These are phyloP conservation scores for Murina feae DNA, from an alignment of 2,113 vertebrate species.

Conservation along the genomic window DNA sequence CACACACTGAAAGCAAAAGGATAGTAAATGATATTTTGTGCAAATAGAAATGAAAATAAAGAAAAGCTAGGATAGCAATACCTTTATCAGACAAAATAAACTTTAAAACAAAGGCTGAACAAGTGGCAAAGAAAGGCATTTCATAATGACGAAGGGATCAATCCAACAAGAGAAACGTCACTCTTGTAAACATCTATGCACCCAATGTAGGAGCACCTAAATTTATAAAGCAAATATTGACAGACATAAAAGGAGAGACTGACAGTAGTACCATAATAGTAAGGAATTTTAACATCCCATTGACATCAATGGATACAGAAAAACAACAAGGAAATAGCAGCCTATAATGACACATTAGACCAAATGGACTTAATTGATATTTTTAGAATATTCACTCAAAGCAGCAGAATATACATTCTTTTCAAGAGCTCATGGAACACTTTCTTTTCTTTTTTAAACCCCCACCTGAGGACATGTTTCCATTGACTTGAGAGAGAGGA, in stretches of 20 bases:
- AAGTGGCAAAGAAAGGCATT: not conserved
- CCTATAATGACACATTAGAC: not conserved
- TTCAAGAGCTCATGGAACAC: not conserved
- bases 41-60: not conserved
- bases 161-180: not conserved
- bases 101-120: not conserved
- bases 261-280: not conserved
- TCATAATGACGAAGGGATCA: not conserved
- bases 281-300: not conserved
- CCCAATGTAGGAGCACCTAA: not conserved
- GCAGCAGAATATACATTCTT: not conserved
- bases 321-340: not conserved
- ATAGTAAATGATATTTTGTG: not conserved
- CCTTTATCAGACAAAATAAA: not conserved
- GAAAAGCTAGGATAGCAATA: not conserved
- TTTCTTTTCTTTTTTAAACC: not conserved
- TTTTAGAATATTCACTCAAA: not conserved
- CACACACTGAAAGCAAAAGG: not conserved
- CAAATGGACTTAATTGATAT: not conserved
- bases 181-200: not conserved
- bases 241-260: not conserved
- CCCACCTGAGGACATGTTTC: not conserved
- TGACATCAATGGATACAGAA: not conserved
- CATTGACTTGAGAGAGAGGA: not conserved
- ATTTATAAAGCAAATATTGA: not conserved